A percentile compares a stretch with the other conserved stretches of the same genome.
phyloP scores from a whole-genome alignment of 2,113 vertebrate genomes.

The Actinemys pallida region DNA sequence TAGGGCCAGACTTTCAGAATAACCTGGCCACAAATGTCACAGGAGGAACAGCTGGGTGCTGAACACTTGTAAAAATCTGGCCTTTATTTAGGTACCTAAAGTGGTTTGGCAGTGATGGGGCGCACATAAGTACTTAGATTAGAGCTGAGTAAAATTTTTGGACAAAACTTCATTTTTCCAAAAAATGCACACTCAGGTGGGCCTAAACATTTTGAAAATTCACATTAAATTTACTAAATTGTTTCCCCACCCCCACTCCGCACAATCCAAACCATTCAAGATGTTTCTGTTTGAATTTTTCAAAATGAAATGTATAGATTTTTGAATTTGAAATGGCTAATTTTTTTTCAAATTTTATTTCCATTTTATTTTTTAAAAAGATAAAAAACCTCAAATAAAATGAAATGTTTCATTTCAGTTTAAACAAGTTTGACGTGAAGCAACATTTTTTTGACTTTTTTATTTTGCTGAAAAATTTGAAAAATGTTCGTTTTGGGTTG shows the following conservation, averaged over 20 bases:
- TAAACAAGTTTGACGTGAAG: not conserved
- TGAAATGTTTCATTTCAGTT: not conserved
- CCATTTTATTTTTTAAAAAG: not conserved
- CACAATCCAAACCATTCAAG: too few species aligned
- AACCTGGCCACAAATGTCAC: not conserved
- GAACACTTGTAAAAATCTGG: not conserved
- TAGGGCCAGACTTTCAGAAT: constrained; percentile 20
- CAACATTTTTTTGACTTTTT: not conserved
- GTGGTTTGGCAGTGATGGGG: not conserved
- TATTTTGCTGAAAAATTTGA: not conserved
- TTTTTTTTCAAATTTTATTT: not conserved
- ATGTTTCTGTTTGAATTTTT: too few species aligned
- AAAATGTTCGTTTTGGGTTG: not conserved
- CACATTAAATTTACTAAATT: too few species aligned
- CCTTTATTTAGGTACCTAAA: not conserved
- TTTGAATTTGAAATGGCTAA: too few species aligned
- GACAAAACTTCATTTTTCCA: not conserved
- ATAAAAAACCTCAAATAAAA: not conserved
- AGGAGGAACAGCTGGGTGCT: not conserved
- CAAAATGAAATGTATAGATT: too few species aligned
- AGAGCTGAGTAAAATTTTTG: not conserved
- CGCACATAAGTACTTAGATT: not conserved
- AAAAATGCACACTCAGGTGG: not conserved
- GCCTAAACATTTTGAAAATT: too few species aligned
- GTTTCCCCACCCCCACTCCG: too few species aligned